Percentiles rank a stretch among this genome's conserved stretches.
phyloP scores from a whole-genome alignment of 2,113 vertebrate species.

The Chelonoidis abingdonii region DNA sequence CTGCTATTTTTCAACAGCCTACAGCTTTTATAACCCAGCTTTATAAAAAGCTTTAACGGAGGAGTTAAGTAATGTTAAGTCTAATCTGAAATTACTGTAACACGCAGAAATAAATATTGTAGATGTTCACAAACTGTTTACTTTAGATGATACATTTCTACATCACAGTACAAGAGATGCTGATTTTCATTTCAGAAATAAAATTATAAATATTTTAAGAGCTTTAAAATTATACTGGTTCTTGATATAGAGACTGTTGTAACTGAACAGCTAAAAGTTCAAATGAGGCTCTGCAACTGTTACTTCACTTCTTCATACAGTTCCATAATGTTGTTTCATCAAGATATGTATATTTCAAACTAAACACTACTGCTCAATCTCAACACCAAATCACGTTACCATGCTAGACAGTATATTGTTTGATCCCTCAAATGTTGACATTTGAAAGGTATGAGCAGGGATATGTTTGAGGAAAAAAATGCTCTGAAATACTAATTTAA shows the following conservation, averaged over 20 bases:
- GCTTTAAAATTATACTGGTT: not conserved
- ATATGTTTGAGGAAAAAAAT: not conserved
- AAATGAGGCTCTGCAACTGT: not conserved
- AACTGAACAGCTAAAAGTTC: not conserved
- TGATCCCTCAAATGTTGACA: not conserved
- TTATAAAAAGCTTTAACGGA: constrained; percentile 48
- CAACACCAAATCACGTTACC: not conserved
- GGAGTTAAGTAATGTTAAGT: not conserved
- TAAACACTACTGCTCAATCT: not conserved
- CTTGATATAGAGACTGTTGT: not conserved
- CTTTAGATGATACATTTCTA: constrained; percentile 11
- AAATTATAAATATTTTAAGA: not conserved
- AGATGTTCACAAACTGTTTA: not conserved
- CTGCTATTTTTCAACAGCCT: constrained; percentile 29
- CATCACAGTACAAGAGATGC: not conserved
- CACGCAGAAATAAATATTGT: not conserved
- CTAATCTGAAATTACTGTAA: not conserved
- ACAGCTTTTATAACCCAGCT: constrained; percentile 27
- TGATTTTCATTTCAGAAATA: not conserved
- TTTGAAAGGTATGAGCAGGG: not conserved
- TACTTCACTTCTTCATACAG: not conserved
- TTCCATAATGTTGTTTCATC: not conserved
- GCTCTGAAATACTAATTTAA: not conserved
- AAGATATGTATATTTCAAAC: not conserved
- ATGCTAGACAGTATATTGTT: not conserved